These are phyloP conservation scores for Reticulitermes speratus DNA, from an alignment of 1,140 invertebrate genomes.

Conservation along the genomic window DNA sequence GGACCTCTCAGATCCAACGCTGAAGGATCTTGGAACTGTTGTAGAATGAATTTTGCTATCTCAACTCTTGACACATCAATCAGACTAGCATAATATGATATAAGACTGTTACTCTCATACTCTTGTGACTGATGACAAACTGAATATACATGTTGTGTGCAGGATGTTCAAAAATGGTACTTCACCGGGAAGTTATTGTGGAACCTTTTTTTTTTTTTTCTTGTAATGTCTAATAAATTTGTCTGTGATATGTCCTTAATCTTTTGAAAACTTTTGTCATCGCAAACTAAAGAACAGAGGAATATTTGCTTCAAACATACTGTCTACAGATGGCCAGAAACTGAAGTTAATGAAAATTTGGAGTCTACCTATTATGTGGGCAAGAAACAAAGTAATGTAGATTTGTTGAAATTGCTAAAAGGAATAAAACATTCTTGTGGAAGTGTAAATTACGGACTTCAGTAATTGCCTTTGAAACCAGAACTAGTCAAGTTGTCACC, in stretches of 20 bases:
- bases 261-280: neutral
- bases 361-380: neutral
- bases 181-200: neutral
- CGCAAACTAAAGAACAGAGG: neutral
- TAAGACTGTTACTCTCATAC: neutral
- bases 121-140: neutral
- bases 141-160: slow-evolving; percentile 8
- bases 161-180: neutral
- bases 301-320: slow-evolving; percentile 2
- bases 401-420: neutral
- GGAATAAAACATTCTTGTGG: neutral
- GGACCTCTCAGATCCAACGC: neutral
- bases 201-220: neutral
- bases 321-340: slow-evolving; percentile 14
- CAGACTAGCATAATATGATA: neutral
- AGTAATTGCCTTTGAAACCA: slow-evolving; percentile 4
- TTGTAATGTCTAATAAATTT: slow-evolving; percentile 28
- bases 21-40: slow-evolving; percentile 4
- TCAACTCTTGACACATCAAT: slow-evolving; percentile 18
- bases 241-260: slow-evolving; percentile 21
- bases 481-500: slow-evolving; percentile 8
- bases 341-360: neutral
- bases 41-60: neutral
- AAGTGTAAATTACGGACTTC: neutral
- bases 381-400: neutral